Conservation (phyloP, 1,140 invertebrate genomes). For the Drosophila chauvacae region DNA sequence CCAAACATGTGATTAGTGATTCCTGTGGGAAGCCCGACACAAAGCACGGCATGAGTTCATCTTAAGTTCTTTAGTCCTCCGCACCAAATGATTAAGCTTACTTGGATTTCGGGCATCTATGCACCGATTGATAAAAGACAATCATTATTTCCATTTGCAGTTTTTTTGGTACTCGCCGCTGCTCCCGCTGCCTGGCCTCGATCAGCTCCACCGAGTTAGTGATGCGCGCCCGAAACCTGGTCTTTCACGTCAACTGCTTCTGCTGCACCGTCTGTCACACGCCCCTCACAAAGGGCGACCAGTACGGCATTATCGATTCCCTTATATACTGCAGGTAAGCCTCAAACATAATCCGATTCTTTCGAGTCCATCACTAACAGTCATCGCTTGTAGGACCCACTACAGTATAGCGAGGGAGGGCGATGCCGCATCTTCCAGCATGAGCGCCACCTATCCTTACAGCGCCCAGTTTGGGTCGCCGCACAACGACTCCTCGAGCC, state of each 20-base stretch:
- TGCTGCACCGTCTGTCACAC: constrained; percentile 95
- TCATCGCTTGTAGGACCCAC: constrained; percentile 87
- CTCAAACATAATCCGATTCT: background rate
- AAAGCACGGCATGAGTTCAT: constrained; percentile 27
- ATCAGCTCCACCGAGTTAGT: constrained; percentile 97
- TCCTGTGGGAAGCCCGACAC: constrained; percentile 30
- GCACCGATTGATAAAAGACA: constrained; percentile 8
- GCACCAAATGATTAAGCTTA: constrained; percentile 54
- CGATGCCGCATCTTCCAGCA: constrained; percentile 87
- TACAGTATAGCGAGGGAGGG: constrained; percentile 90
- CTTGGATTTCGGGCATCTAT: constrained; percentile 1
- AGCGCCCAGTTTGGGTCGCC: constrained; percentile 83
- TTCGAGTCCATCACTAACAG: background rate
- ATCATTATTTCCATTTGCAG: constrained; percentile 85
- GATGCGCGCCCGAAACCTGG: constrained; percentile 96
- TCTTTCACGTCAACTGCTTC: constrained; percentile 98
- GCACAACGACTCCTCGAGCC: constrained; percentile 84
- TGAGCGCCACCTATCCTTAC: constrained; percentile 87
- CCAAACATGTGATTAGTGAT: constrained; percentile 66
- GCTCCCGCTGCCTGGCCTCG: constrained; percentile 94
- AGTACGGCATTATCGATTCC: constrained; percentile 95
- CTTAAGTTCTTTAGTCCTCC: constrained; percentile 22
- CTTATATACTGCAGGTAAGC: constrained; percentile 90
- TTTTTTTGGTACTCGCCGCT: constrained; percentile 93
- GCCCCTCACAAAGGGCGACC: constrained; percentile 94